These are phyloP conservation scores for Triplophysa tibetana DNA, from an alignment of 2,113 vertebrate genomes.

Conservation along the genomic window DNA sequence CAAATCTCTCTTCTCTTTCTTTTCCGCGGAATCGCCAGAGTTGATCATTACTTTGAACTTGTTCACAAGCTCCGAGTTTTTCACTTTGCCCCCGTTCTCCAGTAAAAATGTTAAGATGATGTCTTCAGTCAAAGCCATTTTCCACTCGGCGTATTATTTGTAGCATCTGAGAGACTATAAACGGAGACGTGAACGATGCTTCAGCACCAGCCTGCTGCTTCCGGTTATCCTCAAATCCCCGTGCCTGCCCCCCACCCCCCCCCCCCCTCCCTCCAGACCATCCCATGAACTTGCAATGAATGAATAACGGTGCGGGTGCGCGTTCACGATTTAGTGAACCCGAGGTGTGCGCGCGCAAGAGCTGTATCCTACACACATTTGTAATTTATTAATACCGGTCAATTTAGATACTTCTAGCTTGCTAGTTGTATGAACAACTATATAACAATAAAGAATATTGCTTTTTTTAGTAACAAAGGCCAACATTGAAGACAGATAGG, in stretches of 20 bases:
- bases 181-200: constrained; percentile 1
- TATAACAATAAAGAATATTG: too few relatives aligned
- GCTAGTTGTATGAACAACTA: too few relatives aligned
- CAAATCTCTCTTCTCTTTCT: constrained; percentile 76
- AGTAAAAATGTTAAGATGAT: constrained; percentile 79
- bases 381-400: too few relatives aligned
- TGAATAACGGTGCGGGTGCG: constrained; percentile 19
- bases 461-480: too few relatives aligned
- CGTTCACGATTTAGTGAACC: neutral
- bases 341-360: neutral
- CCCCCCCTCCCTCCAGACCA: neutral
- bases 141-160: constrained; percentile 1
- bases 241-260: neutral
- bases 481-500: too few relatives aligned
- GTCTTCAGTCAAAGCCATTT: constrained; percentile 78
- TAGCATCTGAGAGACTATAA: neutral
- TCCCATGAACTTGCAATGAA: constrained; percentile 35
- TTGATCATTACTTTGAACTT: constrained; percentile 78
- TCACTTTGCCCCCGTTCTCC: constrained; percentile 81
- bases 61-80: constrained; percentile 78
- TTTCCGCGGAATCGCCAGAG: constrained; percentile 71
- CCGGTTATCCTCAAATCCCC: constrained; percentile 59
- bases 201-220: constrained; percentile 71
- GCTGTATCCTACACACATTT: too few relatives aligned
- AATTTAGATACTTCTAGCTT: too few relatives aligned